Conservation (phyloP, 2,888 invertebrate species). For the Nomada hirtipes region DNA sequence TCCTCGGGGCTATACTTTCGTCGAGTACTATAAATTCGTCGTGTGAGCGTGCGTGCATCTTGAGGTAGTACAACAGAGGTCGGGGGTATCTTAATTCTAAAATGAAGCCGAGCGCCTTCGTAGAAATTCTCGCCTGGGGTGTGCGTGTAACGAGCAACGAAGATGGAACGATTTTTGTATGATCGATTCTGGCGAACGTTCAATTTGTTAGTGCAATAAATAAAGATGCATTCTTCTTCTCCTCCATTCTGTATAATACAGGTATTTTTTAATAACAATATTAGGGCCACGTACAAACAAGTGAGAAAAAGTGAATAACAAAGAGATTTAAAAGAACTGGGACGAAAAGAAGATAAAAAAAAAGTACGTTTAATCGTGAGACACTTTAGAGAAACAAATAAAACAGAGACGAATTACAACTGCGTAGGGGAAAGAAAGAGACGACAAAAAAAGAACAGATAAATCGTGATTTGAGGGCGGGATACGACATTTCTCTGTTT, state of each 20-base stretch:
- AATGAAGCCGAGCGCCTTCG: constrained; percentile 22
- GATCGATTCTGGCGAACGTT: constrained; percentile 45
- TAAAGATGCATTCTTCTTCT: constrained; percentile 64
- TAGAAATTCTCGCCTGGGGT: background rate
- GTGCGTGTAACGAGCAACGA: constrained; percentile 34
- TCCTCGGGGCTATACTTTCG: constrained; percentile 38
- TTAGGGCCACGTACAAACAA: constrained; percentile 2
- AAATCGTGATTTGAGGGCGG: constrained; percentile 42
- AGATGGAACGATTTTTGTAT: constrained; percentile 5
- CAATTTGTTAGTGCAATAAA: constrained; percentile 73
- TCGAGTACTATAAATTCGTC: constrained; percentile 49
- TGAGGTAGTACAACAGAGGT: constrained; percentile 39
- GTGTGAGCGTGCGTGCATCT: constrained; percentile 49
- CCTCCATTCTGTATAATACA: background rate
- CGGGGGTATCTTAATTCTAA: constrained; percentile 21
- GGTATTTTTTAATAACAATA: background rate
- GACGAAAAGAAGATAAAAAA: background rate
- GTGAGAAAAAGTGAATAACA: background rate
- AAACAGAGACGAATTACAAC: background rate
- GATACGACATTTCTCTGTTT: constrained; percentile 35
- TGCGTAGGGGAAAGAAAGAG: constrained; percentile 2
- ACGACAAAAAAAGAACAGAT: background rate
- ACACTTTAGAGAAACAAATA: constrained; percentile 12
- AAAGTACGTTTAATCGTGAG: background rate
- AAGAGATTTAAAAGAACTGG: constrained; percentile 7